Evolutionary conservation across 2,113 vertebrate genomes (phyloP), one percentile per base, ranked within the genome.

Genomic region (Pseudopipra pipra): DNA sequence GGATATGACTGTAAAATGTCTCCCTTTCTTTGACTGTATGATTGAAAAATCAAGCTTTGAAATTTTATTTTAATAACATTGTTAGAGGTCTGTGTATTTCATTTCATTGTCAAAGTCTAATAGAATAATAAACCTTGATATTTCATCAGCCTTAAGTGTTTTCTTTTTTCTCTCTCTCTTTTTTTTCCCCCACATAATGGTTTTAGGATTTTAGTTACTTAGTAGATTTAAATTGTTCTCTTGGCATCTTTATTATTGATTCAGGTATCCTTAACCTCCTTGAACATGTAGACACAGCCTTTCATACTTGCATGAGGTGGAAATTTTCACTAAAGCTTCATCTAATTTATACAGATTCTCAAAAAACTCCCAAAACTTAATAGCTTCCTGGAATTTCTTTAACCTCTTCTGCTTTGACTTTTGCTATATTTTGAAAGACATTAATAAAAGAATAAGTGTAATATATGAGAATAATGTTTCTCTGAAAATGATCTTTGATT

Each of bases 51-150:
- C 89, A 83, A 96, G 94, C 94, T 94, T 80, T 27, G 89, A 91
- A 94, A 93, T 93, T 97, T 96, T 90, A 95, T 97, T 85, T 97
- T 95, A 91, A 93, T 89, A 94, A 93, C 55, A 90, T 90, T 87
- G 83, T 93, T 95, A 71, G 66, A 78, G 80, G 44, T 43, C 79
- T 76, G 59, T 72, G 71, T 94, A 85, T 96, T 85, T 95, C 71
- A 79, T 95, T 97, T 95, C 91, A 87, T 93, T 95, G 90, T 87
- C 76, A 92, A 79, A 75, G 90, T 71, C 75, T 80, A 92, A 93
- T 63, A 93, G 96, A 97, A 96, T 91, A 94, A 94, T 87, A 95
- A 90, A 92, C 89, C 95, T 94, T 86, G 93, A 84, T 90, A 95
- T 94, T 93, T 93, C 96, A 97, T 95, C 93, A 96, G 81, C 15